These are phyloP conservation scores for Neotoma lepida DNA, from an alignment of 2,113 vertebrate genomes.

Conservation along the genomic window DNA sequence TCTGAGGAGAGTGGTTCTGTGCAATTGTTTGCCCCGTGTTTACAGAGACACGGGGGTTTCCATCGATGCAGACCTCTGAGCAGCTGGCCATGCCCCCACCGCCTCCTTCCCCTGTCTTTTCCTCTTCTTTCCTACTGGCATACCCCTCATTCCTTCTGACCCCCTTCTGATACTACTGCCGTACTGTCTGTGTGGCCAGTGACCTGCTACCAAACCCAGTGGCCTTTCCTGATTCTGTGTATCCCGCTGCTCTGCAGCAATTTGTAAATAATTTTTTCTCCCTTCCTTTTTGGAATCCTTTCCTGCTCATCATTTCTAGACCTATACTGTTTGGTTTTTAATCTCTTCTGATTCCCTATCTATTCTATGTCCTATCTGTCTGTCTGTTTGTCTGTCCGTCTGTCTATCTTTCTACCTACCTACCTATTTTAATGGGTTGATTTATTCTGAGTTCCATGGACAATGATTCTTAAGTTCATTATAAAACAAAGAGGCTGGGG, in stretches of 20 bases:
- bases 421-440: not conserved
- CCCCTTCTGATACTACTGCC: not conserved
- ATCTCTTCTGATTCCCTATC: not conserved
- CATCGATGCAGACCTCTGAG: not conserved
- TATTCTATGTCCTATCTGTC: not conserved
- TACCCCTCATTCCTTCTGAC: not conserved
- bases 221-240: not conserved
- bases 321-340: not conserved
- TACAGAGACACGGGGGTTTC: conserved; percentile 41
- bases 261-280: not conserved
- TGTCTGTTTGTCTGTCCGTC: not conserved
- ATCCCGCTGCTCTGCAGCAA: not conserved
- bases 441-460: not conserved
- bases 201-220: not conserved
- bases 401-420: not conserved
- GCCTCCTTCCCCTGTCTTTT: not conserved
- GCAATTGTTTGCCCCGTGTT: conserved; percentile 59
- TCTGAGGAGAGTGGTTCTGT: conserved; percentile 59
- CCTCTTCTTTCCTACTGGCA: not conserved
- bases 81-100: not conserved
- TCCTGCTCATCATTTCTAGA: not conserved
- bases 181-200: not conserved
- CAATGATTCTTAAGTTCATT: not conserved
- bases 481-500: not conserved
- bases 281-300: not conserved